These are phyloP conservation scores for Bungarus multicinctus DNA, from an alignment of 2,113 vertebrate species.

Conservation along the genomic window DNA sequence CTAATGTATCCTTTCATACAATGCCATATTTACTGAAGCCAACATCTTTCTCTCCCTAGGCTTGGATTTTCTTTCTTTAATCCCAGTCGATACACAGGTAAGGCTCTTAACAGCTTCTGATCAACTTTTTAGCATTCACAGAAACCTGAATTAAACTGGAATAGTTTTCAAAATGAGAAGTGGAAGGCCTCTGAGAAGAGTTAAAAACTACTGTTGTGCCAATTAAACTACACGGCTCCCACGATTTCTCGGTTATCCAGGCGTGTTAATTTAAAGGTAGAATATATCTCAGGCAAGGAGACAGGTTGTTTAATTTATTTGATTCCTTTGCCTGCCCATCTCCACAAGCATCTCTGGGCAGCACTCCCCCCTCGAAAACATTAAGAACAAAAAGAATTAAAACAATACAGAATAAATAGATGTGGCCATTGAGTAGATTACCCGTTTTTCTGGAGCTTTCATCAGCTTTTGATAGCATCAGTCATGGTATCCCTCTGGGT, in stretches of 20 bases:
- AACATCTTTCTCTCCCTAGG: slow-evolving; percentile 70
- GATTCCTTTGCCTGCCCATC: not conserved
- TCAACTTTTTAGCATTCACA: not conserved
- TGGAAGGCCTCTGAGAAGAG: not conserved
- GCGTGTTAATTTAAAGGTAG: not conserved
- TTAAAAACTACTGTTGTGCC: not conserved
- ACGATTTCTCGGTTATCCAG: too few species aligned
- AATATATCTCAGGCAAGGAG: not conserved
- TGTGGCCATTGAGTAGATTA: not conserved
- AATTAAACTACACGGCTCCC: not conserved
- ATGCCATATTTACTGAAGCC: not conserved
- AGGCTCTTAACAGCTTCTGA: slow-evolving; percentile 58
- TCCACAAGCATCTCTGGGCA: not conserved
- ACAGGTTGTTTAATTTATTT: not conserved
- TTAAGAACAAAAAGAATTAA: not conserved
- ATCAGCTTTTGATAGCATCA: not conserved
- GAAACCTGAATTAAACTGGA: not conserved
- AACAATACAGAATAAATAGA: not conserved
- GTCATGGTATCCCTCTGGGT: not conserved
- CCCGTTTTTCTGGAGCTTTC: not conserved
- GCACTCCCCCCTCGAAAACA: not conserved
- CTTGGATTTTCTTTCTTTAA: slow-evolving; percentile 94
- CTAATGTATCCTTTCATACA: not conserved
- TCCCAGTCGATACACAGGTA: slow-evolving; percentile 95
- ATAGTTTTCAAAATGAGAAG: not conserved